A percentile compares a stretch with the other conserved stretches of the same genome.
These are phyloP conservation scores for Eurosta solidaginis DNA, from an alignment of 1,140 invertebrate species.

Conservation along the genomic window DNA sequence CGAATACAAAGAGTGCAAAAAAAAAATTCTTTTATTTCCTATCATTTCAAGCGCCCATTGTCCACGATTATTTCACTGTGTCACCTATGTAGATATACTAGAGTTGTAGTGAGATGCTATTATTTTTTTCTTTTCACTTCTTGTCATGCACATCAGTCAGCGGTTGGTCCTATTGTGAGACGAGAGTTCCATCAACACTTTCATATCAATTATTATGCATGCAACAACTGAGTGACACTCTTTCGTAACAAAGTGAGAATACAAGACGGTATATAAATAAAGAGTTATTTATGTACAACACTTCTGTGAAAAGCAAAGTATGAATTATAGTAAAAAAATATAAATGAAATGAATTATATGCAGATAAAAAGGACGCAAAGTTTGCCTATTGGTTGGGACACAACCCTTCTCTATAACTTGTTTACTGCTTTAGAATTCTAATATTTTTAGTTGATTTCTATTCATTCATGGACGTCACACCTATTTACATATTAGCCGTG, in stretches of 20 bases:
- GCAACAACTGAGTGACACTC: slow-evolving; percentile 18
- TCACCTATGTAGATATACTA: background rate
- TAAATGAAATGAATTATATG: too few species aligned
- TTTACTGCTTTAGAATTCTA: too few species aligned
- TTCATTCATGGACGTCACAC: too few species aligned
- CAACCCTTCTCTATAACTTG: too few species aligned
- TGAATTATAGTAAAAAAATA: too few species aligned
- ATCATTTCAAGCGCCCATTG: background rate
- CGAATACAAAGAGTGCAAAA: background rate
- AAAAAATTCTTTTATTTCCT: background rate
- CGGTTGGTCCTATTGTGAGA: slow-evolving; percentile 6
- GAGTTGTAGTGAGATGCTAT: background rate
- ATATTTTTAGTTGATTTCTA: too few species aligned
- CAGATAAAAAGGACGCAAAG: too few species aligned
- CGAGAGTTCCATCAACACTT: slow-evolving; percentile 24
- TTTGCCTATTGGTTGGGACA: too few species aligned
- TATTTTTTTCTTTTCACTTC: background rate
- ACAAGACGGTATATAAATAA: background rate
- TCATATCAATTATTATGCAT: slow-evolving; percentile 25
- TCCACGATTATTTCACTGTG: slow-evolving; percentile 10
- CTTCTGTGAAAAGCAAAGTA: too few species aligned
- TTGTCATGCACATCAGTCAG: background rate
- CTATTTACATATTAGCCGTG: too few species aligned
- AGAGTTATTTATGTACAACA: background rate
- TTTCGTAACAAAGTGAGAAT: background rate